These are phyloP conservation scores for Strigamia transsilvanica DNA, from an alignment of 2,888 invertebrate species.

Conservation along the genomic window DNA sequence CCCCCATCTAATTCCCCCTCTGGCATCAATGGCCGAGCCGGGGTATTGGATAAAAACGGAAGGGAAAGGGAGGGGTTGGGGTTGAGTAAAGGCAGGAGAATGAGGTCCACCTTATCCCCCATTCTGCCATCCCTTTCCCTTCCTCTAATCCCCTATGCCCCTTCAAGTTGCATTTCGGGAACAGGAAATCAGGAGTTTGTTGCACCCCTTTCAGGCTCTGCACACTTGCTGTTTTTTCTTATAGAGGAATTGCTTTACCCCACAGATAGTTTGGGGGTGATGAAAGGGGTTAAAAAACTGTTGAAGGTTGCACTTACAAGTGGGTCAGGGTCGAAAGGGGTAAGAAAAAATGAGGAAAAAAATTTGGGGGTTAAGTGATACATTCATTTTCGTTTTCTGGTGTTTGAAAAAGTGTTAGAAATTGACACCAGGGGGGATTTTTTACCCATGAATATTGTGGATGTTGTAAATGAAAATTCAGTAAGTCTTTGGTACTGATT, in stretches of 20 bases:
- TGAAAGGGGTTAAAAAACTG: constrained; percentile 39
- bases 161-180: constrained; percentile 38
- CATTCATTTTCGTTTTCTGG: background rate
- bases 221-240: background rate
- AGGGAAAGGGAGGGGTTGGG: background rate
- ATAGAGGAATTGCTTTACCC: background rate
- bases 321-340: constrained; percentile 45
- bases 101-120: constrained; percentile 47
- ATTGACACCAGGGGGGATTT: background rate
- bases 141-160: background rate
- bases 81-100: background rate
- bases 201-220: background rate
- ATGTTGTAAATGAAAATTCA: too few species aligned
- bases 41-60: constrained; percentile 30
- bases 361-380: background rate
- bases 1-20: constrained; percentile 33
- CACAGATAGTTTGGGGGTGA: constrained; percentile 31
- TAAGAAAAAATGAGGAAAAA: background rate
- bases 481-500: too few species aligned
- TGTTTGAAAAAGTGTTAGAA: background rate
- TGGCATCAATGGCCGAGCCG: constrained; percentile 33
- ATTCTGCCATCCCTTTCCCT: constrained; percentile 1
- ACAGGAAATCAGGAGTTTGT: constrained; percentile 38
- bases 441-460: background rate
- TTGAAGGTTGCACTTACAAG: constrained; percentile 18